Evolutionary conservation across 1,140 invertebrate genomes (phyloP).

Genomic region (Himalopsyche phryganea): DNA sequence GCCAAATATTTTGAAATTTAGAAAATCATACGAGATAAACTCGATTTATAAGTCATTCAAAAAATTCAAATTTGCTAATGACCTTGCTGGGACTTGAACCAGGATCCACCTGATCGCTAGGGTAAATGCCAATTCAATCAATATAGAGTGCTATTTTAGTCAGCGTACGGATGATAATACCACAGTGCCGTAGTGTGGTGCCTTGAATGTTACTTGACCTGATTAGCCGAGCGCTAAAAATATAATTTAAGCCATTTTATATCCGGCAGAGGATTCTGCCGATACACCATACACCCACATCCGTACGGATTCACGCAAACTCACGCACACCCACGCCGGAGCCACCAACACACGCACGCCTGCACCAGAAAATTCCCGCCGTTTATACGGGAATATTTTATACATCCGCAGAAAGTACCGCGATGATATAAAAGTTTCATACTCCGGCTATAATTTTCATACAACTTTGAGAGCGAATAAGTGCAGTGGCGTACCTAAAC

Average conservation of each 20-base stretch:
- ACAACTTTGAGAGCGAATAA: constrained; percentile 27
- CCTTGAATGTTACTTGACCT: too few species aligned
- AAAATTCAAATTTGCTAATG: too few species aligned
- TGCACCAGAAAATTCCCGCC: constrained; percentile 30
- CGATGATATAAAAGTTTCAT: constrained; percentile 36
- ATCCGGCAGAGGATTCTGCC: neutral
- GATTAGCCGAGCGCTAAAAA: neutral
- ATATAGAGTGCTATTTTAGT: too few species aligned
- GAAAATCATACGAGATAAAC: too few species aligned
- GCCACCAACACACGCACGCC: constrained; percentile 14
- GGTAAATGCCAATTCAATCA: too few species aligned
- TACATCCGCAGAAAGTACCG: constrained; percentile 35
- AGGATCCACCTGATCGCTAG: too few species aligned
- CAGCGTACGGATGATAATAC: too few species aligned
- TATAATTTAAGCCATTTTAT: constrained; percentile 17
- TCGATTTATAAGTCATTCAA: too few species aligned
- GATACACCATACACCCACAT: constrained; percentile 2
- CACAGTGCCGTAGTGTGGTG: too few species aligned
- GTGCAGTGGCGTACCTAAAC: too few species aligned
- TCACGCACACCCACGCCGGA: neutral
- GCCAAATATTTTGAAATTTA: too few species aligned
- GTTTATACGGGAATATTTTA: constrained; percentile 35
- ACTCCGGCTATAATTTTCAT: constrained; percentile 35
- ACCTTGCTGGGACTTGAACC: too few species aligned
- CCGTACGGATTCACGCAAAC: constrained; percentile 3